Conservation (phyloP, 2,113 vertebrate species). For the Hyla sarda region DNA sequence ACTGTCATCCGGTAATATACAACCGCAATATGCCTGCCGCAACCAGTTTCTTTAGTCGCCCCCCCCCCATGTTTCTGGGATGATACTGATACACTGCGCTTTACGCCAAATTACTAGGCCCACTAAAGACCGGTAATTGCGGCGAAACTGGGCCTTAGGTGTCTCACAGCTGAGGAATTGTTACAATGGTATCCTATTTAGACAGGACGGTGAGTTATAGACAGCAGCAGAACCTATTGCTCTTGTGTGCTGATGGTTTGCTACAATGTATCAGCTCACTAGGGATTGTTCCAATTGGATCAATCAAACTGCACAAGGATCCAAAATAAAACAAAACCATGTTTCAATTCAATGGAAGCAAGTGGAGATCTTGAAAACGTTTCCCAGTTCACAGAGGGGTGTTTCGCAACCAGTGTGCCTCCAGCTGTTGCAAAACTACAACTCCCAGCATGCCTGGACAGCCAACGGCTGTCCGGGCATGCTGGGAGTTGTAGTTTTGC, state of each 20-base stretch:
- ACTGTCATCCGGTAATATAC: constrained; percentile 20
- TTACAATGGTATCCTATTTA: neutral
- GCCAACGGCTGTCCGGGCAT: too few relatives aligned
- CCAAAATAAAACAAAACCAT: too few relatives aligned
- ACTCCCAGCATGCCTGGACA: too few relatives aligned
- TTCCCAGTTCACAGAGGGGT: too few relatives aligned
- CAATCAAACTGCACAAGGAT: too few relatives aligned
- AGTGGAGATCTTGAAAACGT: too few relatives aligned
- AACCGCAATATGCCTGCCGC: neutral
- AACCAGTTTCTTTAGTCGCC: neutral
- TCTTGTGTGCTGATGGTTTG: neutral
- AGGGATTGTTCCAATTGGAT: too few relatives aligned
- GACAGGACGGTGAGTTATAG: neutral
- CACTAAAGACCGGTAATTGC: neutral
- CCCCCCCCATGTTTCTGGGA: neutral
- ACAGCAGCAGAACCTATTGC: neutral
- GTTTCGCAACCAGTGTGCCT: too few relatives aligned
- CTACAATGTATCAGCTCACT: neutral
- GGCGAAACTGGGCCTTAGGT: neutral
- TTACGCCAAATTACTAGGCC: neutral
- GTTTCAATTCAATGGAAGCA: too few relatives aligned
- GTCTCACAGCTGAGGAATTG: neutral
- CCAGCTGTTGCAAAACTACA: too few relatives aligned
- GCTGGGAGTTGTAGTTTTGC: too few relatives aligned
- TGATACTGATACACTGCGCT: neutral